Base-by-base conservation (phyloP, 2,113 vertebrate species). In the Pelobates fuscus region DNA sequence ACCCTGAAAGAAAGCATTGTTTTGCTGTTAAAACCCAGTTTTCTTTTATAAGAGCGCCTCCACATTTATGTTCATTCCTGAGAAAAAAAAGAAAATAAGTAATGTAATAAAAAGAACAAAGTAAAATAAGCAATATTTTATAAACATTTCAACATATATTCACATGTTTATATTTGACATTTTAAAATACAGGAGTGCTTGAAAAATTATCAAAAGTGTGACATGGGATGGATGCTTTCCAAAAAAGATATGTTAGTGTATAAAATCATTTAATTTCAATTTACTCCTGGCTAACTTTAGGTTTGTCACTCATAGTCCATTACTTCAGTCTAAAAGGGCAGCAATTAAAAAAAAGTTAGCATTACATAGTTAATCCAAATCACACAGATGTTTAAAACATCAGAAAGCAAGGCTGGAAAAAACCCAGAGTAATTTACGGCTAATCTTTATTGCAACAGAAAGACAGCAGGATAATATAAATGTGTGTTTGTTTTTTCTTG, bases 1-100 rank as follows among this genome's bases (percentile, higher is more conserved):
- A 99, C 97, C 96, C 92, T 75, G 96, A 96, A 62, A 94, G 95
- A 83, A 99, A 99, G 82, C 97, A 99, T 63, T 98, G 93, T 65
- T 93, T 93, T 82, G 96, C 95, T 14, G 96, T 98, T 78, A 99
- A 92, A 58, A 99, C 93, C 97, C 97, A 98, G 72, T 95, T 89
- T 67, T 98, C 95, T 78, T 96, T 92, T 85, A 99, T 91, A 78
- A 99, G 84, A 30, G 97, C 95, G n/a, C 97, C 97, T 65, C 97
- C 96, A 43, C 97, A 99, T 88, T 95, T 95, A 89, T 98, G 96
- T 74, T 84, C 88, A 59, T 93, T 92, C 84, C 96, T 98, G 79
- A 30, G 70, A 46, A 37, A 4, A 29, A 15, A 63, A 71, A 62
- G 14, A 77, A 23, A 17, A 29, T 2, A 55, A 5, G 52, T 17